Base-by-base conservation (phyloP, 37 sponge, comb jelly and placozoan genomes). In the Amphimedon queenslandica region DNA sequence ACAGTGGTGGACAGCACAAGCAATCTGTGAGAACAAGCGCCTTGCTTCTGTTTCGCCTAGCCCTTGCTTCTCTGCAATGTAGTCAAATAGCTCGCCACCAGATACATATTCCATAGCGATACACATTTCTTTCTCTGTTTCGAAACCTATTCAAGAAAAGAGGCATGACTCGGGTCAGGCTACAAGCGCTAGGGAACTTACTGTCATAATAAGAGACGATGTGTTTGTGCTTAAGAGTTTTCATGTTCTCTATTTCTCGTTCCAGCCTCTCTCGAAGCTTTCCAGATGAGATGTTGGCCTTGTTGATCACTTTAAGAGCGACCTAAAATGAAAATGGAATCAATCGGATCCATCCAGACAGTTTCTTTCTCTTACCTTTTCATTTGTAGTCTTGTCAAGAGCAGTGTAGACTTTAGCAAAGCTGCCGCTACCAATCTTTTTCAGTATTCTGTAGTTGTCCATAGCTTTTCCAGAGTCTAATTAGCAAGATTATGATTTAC, bases 361-460 rank as follows among this genome's bases (percentile, higher is more conserved):
- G 13, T 47, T 8, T 8, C 51, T 47, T 8, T 47, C 8, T 18
- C 13, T 13, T 47, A 13, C 13, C 51, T 47, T 47, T 47, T 8
- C 51, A 18, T 30, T 65, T 29, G 36, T 2, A 27, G 23, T n/a
- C 2, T 27, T 36, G 58, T 84, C 71, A 23, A 37, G 33, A 0
- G 84, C 84, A 3, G 77, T 63, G 72, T 76, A 65, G 24, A 84
- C 84, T 28, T 69, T 84, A n/a, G 78, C 84, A 32, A 71, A 77
- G 57, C 77, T 77, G 55, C 84, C 84, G 42, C 72, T 77, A 3
- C 84, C 84, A 29, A 84, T 58, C 36, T 70, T 84, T 24, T 39
- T 2, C 23, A 71, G 42, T 0, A 65, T 36, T 47, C 64, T 32
- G 73, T 84, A 84, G 73, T 77, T 71, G 21, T 84, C 84, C 84